Base-by-base conservation (phyloP, 2,113 vertebrate species). In the Clinocottus analis region DNA sequence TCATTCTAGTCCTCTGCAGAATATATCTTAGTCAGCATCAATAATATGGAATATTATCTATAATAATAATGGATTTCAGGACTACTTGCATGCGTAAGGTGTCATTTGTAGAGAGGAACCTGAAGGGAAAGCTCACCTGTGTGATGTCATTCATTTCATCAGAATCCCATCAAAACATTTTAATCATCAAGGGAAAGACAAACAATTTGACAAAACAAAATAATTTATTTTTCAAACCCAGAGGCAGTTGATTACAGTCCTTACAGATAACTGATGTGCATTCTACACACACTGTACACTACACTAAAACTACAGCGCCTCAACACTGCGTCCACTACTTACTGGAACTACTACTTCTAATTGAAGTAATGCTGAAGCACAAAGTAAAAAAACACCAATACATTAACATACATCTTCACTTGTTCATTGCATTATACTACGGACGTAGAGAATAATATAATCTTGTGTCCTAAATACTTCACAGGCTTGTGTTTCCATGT, bases 191-290 rank as follows among this genome's bases (percentile, higher is more conserved):
- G 16, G 37, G 78, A 37, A 65, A 74, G 12, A 58, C 29, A 70
- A 56, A 66, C n/a, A 77, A 61, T 83, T 84, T 4, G 67, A 89
- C 79, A 86, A 85, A 61, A 92, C 69, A 84, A 84, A 93, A 93
- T 93, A 89, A 93, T 93, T 90, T 92, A 67, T 72, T 86, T 43
- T 82, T 88, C 25, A 92, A 89, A 91, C 84, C 33, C 77, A 91
- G 81, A 91, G 78, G 74, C 75, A 85, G 70, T 87, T 88, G 87
- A 76, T 91, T 89, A 90, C 85, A 85, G 81, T 70, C 72, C 82
- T 84, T 83, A 73, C 82, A 88, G 67, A 84, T 82, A 76, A 76
- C 60, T 86, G 62, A 78, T 80, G 68, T 79, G 75, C 85, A 84
- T 80, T 77, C 88, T 47, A 87, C 60, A 79, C 82, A 86, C 65